Evolutionary conservation across 1,140 invertebrate genomes (phyloP).

Genomic region (Zaprionus vittiger): DNA sequence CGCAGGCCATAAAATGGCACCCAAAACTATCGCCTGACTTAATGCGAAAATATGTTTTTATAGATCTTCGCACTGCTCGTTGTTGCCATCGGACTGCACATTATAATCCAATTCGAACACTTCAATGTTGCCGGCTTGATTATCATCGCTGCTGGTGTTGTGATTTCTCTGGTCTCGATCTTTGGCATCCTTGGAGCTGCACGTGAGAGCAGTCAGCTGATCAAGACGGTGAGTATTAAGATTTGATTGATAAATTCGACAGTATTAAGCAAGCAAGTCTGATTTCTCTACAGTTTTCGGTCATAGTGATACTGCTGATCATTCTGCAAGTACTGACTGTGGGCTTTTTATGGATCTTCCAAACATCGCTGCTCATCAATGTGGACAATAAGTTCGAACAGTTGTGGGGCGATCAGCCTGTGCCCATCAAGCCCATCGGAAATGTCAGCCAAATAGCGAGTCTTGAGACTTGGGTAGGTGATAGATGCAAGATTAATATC

Average conservation of each 20-base stretch:
- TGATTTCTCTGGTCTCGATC: constrained; percentile 51
- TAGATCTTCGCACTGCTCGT: constrained; percentile 68
- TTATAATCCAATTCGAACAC: constrained; percentile 69
- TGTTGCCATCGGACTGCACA: constrained; percentile 62
- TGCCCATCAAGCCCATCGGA: constrained; percentile 70
- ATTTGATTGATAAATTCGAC: background rate
- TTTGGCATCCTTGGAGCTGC: constrained; percentile 68
- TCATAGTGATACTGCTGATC: constrained; percentile 59
- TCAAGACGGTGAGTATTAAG: constrained; percentile 58
- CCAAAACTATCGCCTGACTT: background rate
- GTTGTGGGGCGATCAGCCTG: constrained; percentile 69
- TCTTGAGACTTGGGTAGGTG: constrained; percentile 71
- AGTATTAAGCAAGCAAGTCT: background rate
- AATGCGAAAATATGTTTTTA: constrained; percentile 30
- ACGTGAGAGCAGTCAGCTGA: constrained; percentile 71
- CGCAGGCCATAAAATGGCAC: background rate
- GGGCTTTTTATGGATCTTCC: constrained; percentile 74
- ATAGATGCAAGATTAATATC: too few relatives aligned
- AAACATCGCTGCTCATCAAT: constrained; percentile 73
- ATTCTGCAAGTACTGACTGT: constrained; percentile 63
- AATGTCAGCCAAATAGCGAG: constrained; percentile 75
- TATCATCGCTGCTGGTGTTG: constrained; percentile 61
- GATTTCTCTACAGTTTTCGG: constrained; percentile 52
- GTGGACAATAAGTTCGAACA: constrained; percentile 73
- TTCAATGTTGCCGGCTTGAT: constrained; percentile 68